Conservation (phyloP, 2,113 vertebrate genomes). For the Mobula hypostoma region DNA sequence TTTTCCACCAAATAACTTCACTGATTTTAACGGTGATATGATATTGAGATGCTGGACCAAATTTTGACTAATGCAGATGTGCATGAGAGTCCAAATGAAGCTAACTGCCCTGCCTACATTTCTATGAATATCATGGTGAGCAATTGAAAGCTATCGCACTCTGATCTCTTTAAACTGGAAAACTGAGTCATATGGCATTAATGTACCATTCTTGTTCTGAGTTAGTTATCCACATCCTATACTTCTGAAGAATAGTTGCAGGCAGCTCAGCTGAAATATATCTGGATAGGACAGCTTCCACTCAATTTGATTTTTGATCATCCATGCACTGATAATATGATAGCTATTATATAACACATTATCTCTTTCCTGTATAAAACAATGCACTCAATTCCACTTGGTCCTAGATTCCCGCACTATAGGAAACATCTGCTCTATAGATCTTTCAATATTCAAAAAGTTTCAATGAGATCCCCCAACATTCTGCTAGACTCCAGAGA, state of each 20-base stretch:
- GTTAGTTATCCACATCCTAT: neutral
- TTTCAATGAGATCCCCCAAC: too few species aligned
- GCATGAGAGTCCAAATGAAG: neutral
- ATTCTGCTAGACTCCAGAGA: too few species aligned
- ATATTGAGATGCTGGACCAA: neutral
- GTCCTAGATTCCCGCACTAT: too few species aligned
- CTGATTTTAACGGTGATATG: neutral
- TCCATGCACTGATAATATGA: neutral
- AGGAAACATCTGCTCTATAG: too few species aligned
- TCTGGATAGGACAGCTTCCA: neutral
- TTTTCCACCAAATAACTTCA: neutral
- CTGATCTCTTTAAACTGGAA: neutral
- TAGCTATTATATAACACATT: neutral
- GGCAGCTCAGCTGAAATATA: neutral
- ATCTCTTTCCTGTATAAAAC: neutral
- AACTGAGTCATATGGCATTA: neutral
- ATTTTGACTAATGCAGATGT: neutral
- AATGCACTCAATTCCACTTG: neutral
- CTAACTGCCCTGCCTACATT: neutral
- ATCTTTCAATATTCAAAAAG: too few species aligned
- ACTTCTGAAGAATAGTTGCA: neutral
- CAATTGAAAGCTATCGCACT: neutral
- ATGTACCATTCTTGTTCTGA: neutral
- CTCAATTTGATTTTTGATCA: neutral
- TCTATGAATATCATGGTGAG: neutral